Evolutionary conservation across 2,888 invertebrate species (phyloP).

Genomic region (Ophion costatus): DNA sequence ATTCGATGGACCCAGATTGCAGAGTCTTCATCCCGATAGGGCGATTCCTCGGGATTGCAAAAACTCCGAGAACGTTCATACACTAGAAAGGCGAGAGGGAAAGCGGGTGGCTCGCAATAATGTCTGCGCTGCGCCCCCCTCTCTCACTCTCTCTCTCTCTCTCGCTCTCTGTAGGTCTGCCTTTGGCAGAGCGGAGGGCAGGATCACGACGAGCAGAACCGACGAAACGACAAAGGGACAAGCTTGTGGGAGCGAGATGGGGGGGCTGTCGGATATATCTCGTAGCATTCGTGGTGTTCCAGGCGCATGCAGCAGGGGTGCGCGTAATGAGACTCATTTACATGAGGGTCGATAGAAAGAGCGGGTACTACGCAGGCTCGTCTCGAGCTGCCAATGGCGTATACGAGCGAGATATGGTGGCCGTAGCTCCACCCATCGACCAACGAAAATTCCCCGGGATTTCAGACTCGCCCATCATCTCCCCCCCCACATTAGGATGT

Average conservation of each 20-base stretch:
- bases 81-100: neutral
- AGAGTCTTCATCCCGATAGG: too few species aligned
- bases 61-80: slow-evolving; percentile 14
- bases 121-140: slow-evolving; percentile 13
- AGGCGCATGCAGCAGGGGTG: slow-evolving; percentile 40
- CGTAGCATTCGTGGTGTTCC: neutral
- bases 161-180: neutral
- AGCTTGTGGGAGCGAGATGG: neutral
- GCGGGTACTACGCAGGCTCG: slow-evolving; percentile 21
- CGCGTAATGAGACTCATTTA: slow-evolving; percentile 77
- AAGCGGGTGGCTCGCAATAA: slow-evolving; percentile 10
- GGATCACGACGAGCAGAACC: neutral
- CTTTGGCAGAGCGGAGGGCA: neutral
- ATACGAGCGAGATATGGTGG: slow-evolving; percentile 74
- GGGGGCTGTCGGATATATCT: neutral
- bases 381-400: slow-evolving; percentile 65
- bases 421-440: slow-evolving; percentile 74
- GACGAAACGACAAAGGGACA: neutral
- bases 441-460: slow-evolving; percentile 68
- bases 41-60: neutral
- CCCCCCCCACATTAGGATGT: slow-evolving; percentile 20
- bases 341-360: slow-evolving; percentile 31
- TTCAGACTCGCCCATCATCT: slow-evolving; percentile 37
- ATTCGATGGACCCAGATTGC: too few species aligned
- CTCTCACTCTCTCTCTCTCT: neutral